These are phyloP conservation scores for Drosophila bocqueti DNA, from an alignment of 1,140 invertebrate species.

Conservation along the genomic window DNA sequence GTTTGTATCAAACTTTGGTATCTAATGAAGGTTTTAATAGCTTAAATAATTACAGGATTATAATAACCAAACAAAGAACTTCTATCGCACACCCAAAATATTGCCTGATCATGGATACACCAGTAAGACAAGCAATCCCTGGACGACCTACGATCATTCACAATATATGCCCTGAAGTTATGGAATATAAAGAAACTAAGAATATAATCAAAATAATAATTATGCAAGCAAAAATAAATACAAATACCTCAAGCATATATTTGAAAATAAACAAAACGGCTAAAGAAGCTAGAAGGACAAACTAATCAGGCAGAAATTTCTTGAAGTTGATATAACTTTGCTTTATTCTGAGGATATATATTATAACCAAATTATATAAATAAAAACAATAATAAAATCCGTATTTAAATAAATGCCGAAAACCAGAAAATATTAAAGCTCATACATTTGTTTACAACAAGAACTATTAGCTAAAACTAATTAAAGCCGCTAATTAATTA, in stretches of 20 bases:
- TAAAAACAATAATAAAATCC: no score
- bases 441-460: neutral
- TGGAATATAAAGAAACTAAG: neutral
- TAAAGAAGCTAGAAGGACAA: neutral
- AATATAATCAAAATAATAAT: neutral
- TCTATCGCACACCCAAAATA: slow-evolving; percentile 68
- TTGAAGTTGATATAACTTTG: neutral
- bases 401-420: no score
- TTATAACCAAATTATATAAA: neutral
- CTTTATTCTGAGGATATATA: neutral
- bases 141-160: slow-evolving; percentile 52
- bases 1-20: slow-evolving; percentile 7
- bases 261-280: neutral
- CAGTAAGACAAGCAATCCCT: slow-evolving; percentile 34
- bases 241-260: neutral
- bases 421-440: neutral
- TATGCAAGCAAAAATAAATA: neutral
- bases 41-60: slow-evolving; percentile 48
- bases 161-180: slow-evolving; percentile 60
- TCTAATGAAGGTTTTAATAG: neutral
- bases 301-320: neutral
- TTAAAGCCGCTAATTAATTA: neutral
- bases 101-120: slow-evolving; percentile 54
- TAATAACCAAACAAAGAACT: slow-evolving; percentile 54
- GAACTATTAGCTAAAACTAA: neutral